phyloP scores from a whole-genome alignment of 2,113 vertebrate genomes.

The Triplophysa tibetana region DNA sequence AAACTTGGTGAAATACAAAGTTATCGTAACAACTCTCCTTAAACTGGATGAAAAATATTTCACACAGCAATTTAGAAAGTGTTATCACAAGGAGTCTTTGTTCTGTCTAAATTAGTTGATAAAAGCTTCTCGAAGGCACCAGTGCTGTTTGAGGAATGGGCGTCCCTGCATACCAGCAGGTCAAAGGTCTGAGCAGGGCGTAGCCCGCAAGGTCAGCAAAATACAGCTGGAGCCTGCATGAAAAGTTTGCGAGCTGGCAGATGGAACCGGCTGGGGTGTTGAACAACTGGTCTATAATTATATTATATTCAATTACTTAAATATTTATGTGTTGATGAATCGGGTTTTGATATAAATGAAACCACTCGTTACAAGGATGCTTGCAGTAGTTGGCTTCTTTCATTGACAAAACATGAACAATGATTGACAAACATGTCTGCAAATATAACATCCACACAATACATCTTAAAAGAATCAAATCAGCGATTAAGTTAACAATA shows the following conservation, averaged over 20 bases:
- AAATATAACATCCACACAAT: neutral
- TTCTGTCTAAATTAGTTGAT: slow-evolving; percentile 14
- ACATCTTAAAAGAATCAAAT: too few relatives aligned
- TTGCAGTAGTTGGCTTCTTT: too few relatives aligned
- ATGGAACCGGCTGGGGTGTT: slow-evolving; percentile 29
- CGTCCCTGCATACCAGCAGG: slow-evolving; percentile 50
- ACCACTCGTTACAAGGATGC: too few relatives aligned
- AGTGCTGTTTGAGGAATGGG: slow-evolving; percentile 41
- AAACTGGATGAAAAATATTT: slow-evolving; percentile 17
- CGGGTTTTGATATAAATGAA: too few relatives aligned
- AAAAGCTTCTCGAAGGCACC: slow-evolving; percentile 19
- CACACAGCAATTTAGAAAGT: slow-evolving; percentile 2
- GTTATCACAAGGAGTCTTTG: slow-evolving; percentile 25
- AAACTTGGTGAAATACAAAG: neutral
- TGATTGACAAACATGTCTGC: too few relatives aligned
- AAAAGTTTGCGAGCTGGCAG: slow-evolving; percentile 47
- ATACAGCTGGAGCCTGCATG: slow-evolving; percentile 35
- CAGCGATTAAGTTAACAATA: too few relatives aligned
- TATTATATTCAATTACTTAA: neutral
- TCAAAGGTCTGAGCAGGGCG: slow-evolving; percentile 44
- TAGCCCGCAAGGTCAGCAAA: slow-evolving; percentile 47
- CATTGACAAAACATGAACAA: too few relatives aligned
- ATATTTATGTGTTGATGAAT: too few relatives aligned
- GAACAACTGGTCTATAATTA: neutral
- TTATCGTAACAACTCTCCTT: neutral